These are phyloP conservation scores for Reticulitermes speratus DNA, from an alignment of 1,140 invertebrate species.

Conservation along the genomic window DNA sequence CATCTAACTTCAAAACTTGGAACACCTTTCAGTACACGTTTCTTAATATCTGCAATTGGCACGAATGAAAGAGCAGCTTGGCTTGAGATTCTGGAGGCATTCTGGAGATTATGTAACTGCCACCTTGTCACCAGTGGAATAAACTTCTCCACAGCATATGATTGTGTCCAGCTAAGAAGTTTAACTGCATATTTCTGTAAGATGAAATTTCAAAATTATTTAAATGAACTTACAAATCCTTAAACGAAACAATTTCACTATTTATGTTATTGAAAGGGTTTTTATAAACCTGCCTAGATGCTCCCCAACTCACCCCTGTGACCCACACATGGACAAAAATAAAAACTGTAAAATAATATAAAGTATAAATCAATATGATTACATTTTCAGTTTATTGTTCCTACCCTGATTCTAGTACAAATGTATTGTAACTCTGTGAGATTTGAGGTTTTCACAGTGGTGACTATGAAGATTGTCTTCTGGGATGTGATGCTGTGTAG, in stretches of 20 bases:
- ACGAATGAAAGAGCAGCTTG: conserved; percentile 42
- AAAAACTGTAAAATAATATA: too few relatives aligned
- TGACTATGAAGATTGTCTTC: too few relatives aligned
- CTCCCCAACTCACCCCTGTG: too few relatives aligned
- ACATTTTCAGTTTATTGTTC: too few relatives aligned
- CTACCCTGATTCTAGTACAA: too few relatives aligned
- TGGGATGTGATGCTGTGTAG: too few relatives aligned
- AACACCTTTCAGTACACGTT: conserved; percentile 60
- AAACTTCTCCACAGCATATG: conserved; percentile 75
- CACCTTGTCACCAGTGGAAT: conserved; percentile 73
- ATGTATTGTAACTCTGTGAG: too few relatives aligned
- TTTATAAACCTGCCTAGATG: too few relatives aligned
- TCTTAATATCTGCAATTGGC: conserved; percentile 59
- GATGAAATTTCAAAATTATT: conserved; percentile 33
- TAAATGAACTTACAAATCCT: conserved; percentile 22
- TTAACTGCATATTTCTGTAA: conserved; percentile 63
- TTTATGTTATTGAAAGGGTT: neutral
- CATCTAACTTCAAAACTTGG: conserved; percentile 64
- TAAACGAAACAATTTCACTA: neutral
- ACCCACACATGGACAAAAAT: too few relatives aligned
- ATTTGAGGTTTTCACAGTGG: too few relatives aligned
- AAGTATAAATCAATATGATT: too few relatives aligned
- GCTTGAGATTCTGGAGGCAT: conserved; percentile 37
- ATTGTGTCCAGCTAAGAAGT: conserved; percentile 70
- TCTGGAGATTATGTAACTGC: conserved; percentile 55